Percentiles rank a stretch among this genome's conserved stretches.
Evolutionary conservation across 2,113 vertebrate genomes (phyloP).

Genomic region (Piaya cayana): DNA sequence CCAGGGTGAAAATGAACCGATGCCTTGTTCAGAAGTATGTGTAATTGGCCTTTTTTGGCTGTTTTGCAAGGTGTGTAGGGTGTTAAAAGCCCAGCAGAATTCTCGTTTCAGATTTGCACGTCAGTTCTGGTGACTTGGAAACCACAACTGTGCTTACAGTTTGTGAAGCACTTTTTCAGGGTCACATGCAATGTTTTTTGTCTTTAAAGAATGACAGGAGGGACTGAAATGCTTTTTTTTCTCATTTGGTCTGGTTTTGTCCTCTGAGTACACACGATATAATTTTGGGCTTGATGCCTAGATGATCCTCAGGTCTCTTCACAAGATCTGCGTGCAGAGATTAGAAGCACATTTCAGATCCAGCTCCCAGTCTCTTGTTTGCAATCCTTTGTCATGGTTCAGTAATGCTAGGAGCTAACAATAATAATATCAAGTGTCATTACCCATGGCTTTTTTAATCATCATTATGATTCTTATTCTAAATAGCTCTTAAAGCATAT

Average conservation of each 20-base stretch:
- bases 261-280: rapidly evolving
- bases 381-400: slow-evolving; percentile 25
- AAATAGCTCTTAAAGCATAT: slow-evolving; percentile 43
- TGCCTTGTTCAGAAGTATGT: neutral
- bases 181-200: neutral
- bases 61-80: neutral
- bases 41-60: neutral
- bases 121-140: neutral
- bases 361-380: slow-evolving; percentile 19
- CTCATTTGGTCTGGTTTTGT: neutral
- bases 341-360: neutral
- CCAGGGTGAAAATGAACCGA: neutral
- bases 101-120: neutral
- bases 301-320: neutral
- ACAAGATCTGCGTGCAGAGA: neutral
- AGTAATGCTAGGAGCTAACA: slow-evolving; percentile 53
- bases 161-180: neutral
- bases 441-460: slow-evolving; percentile 59
- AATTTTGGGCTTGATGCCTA: neutral
- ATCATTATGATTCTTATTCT: slow-evolving; percentile 54
- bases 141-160: neutral
- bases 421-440: slow-evolving; percentile 57
- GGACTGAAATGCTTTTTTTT: neutral
- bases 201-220: neutral
- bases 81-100: neutral